phyloP scores from a whole-genome alignment of 1,140 invertebrate genomes.

The Orchestia grillus region DNA sequence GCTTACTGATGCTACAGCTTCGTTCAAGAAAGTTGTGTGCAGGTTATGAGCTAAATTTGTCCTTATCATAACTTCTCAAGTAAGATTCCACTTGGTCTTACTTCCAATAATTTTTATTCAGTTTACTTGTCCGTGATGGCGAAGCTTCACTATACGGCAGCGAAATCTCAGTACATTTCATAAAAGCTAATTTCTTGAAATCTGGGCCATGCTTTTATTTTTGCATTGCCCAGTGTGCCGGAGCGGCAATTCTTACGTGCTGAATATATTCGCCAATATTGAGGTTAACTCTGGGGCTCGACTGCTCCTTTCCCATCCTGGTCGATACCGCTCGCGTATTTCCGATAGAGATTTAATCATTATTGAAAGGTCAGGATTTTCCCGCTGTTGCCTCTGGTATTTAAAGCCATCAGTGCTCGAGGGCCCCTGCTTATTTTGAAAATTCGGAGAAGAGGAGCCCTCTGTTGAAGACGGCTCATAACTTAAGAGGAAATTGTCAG shows the following conservation, averaged over 20 bases:
- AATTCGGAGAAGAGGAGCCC: background rate
- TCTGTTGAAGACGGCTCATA: slow-evolving; percentile 47
- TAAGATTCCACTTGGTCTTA: too few species aligned
- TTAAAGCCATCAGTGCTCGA: slow-evolving; percentile 44
- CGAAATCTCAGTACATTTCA: background rate
- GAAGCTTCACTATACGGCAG: background rate
- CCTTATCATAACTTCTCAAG: too few species aligned
- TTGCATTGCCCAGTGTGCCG: background rate
- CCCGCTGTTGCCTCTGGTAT: slow-evolving; percentile 41
- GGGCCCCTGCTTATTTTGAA: background rate
- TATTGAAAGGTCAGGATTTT: slow-evolving; percentile 54
- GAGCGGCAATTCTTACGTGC: background rate
- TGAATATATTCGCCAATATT: slow-evolving; percentile 40
- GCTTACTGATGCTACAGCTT: background rate
- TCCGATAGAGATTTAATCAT: slow-evolving; percentile 56
- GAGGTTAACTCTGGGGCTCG: slow-evolving; percentile 2
- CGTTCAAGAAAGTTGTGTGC: too few species aligned
- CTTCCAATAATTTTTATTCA: background rate
- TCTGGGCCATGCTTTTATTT: background rate
- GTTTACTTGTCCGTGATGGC: background rate
- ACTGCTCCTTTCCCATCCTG: slow-evolving; percentile 7
- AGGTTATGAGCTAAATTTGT: too few species aligned
- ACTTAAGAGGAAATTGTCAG: slow-evolving; percentile 31
- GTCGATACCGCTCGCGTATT: slow-evolving; percentile 37
- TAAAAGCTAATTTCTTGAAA: background rate